Conservation (phyloP, 2,113 vertebrate genomes). For the Bubo bubo region DNA sequence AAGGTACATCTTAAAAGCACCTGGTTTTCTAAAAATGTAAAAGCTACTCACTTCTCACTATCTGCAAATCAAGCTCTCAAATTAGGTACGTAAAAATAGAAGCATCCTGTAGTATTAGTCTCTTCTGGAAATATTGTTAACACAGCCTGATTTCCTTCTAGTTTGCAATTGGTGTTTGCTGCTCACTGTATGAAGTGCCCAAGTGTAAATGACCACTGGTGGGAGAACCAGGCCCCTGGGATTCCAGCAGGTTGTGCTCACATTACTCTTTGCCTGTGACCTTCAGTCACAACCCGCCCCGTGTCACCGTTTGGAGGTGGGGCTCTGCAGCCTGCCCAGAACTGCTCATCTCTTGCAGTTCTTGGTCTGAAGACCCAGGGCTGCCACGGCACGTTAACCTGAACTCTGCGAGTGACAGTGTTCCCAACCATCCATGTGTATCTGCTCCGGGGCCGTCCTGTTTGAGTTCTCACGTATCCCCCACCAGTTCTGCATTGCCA, state of each 20-base stretch:
- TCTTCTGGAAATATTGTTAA: background rate
- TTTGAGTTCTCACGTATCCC: background rate
- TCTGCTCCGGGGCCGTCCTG: background rate
- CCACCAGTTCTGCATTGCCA: fast-evolving
- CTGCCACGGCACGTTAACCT: fast-evolving
- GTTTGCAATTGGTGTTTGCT: background rate
- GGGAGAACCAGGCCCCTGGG: background rate
- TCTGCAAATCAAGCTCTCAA: conserved; percentile 24
- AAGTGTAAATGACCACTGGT: background rate
- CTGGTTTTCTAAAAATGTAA: conserved; percentile 12
- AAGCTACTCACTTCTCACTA: background rate
- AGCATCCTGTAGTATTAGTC: background rate
- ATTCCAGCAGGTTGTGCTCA: background rate
- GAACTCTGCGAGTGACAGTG: background rate
- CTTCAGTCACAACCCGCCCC: background rate
- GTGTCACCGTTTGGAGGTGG: fast-evolving
- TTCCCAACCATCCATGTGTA: fast-evolving
- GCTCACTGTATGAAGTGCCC: background rate
- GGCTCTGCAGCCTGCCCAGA: background rate
- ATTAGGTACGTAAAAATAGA: background rate
- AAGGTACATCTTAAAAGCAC: conserved; percentile 5
- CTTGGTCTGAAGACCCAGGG: background rate
- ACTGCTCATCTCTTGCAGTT: background rate
- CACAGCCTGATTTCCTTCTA: background rate
- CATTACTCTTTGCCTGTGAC: fast-evolving